phyloP scores from a whole-genome alignment of 2,888 invertebrate genomes.

The Eretmocerus hayati region DNA sequence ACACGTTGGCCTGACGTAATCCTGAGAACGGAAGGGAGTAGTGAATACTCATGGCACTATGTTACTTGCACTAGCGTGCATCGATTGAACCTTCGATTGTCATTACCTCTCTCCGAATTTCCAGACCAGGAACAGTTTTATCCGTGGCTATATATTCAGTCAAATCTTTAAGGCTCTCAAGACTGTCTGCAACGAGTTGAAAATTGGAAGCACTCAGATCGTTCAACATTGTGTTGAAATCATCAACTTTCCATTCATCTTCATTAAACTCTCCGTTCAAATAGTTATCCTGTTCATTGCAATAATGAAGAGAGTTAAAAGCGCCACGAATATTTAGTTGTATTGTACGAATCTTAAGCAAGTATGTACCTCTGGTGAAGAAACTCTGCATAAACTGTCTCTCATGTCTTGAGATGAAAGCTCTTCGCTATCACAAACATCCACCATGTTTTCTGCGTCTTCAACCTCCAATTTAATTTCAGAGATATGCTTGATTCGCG shows the following conservation, averaged over 20 bases:
- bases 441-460: constrained; percentile 7
- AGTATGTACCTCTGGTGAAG: constrained; percentile 16
- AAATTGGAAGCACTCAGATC: constrained; percentile 42
- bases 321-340: no score
- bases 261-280: constrained; percentile 13
- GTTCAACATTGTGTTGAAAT: constrained; percentile 33
- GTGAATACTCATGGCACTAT: background rate
- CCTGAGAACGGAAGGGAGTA: constrained; percentile 19
- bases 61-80: background rate
- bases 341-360: background rate
- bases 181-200: constrained; percentile 48
- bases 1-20: constrained; percentile 28
- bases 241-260: constrained; percentile 23
- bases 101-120: constrained; percentile 13
- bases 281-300: constrained; percentile 7
- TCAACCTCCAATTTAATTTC: constrained; percentile 14
- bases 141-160: constrained; percentile 35
- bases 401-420: constrained; percentile 20
- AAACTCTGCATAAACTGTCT: constrained; percentile 19
- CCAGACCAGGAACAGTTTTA: constrained; percentile 5
- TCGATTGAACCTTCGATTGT: background rate
- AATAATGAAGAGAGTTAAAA: no score
- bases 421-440: constrained; percentile 16
- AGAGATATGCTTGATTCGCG: constrained; percentile 18
- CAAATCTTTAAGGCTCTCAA: constrained; percentile 46